phyloP scores from a whole-genome alignment of 2,113 vertebrate genomes.

The Tauraco erythrolophus region DNA sequence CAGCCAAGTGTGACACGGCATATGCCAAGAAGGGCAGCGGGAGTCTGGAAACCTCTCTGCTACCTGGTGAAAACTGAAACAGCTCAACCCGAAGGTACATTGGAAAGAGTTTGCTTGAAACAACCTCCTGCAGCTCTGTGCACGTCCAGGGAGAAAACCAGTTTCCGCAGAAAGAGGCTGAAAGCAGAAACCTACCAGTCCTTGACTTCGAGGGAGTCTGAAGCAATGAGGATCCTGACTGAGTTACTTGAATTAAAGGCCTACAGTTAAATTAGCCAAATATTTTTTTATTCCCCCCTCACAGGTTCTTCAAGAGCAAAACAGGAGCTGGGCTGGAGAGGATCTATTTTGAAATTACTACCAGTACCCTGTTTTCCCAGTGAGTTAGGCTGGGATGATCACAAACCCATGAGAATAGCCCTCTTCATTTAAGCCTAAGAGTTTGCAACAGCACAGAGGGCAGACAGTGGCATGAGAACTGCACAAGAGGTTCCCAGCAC shows the following conservation, averaged over 20 bases:
- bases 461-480: neutral
- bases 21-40: neutral
- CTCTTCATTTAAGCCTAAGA: neutral
- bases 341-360: neutral
- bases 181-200: neutral
- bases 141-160: neutral
- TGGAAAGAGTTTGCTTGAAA: neutral
- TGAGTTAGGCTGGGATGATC: neutral
- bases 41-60: neutral
- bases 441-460: neutral
- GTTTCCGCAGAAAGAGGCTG: neutral
- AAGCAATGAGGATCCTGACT: neutral
- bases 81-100: neutral
- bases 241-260: neutral
- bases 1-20: neutral
- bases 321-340: neutral
- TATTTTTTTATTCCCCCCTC: neutral
- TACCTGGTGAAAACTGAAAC: neutral
- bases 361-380: neutral
- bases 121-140: neutral
- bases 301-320: neutral
- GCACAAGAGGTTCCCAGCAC: neutral
- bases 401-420: neutral
- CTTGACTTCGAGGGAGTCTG: rapidly evolving
- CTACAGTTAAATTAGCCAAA: neutral